These are phyloP conservation scores for Drosophila tsacasi DNA, from an alignment of 1,140 invertebrate genomes.

Conservation along the genomic window DNA sequence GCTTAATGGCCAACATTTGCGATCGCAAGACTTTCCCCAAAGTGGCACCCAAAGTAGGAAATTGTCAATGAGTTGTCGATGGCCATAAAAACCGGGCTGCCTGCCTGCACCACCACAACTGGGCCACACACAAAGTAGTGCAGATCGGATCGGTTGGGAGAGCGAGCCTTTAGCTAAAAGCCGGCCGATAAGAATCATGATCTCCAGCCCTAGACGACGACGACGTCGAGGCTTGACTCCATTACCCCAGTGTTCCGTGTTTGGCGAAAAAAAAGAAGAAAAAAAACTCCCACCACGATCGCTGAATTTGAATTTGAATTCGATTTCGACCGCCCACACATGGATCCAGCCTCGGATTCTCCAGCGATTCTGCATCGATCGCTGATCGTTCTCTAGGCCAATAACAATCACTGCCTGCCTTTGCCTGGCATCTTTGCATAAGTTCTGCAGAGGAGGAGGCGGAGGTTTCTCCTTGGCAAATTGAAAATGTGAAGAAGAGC, in stretches of 20 bases:
- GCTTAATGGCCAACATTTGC: conserved; percentile 58
- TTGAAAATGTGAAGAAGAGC: conserved; percentile 83
- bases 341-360: conserved; percentile 24
- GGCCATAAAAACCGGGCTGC: conserved; percentile 43
- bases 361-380: conserved; percentile 37
- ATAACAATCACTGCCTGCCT: conserved; percentile 68
- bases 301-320: conserved; percentile 59
- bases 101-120: conserved; percentile 33
- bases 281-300: conserved; percentile 31
- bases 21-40: conserved; percentile 66
- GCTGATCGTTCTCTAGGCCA: conserved; percentile 73
- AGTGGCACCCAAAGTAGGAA: conserved; percentile 76
- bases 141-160: conserved; percentile 30
- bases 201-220: conserved; percentile 55
- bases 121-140: conserved; percentile 64
- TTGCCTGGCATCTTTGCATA: conserved; percentile 61
- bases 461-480: conserved; percentile 54
- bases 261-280: conserved; percentile 4
- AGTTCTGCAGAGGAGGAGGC: conserved; percentile 55
- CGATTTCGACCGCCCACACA: conserved; percentile 76
- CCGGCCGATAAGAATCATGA: conserved; percentile 68
- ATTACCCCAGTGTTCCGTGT: conserved; percentile 29
- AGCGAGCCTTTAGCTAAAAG: conserved; percentile 71
- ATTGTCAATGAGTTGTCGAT: conserved; percentile 70
- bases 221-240: conserved; percentile 36